Base-by-base conservation (phyloP, 2,888 invertebrate species). In the Eretmocerus hayati region DNA sequence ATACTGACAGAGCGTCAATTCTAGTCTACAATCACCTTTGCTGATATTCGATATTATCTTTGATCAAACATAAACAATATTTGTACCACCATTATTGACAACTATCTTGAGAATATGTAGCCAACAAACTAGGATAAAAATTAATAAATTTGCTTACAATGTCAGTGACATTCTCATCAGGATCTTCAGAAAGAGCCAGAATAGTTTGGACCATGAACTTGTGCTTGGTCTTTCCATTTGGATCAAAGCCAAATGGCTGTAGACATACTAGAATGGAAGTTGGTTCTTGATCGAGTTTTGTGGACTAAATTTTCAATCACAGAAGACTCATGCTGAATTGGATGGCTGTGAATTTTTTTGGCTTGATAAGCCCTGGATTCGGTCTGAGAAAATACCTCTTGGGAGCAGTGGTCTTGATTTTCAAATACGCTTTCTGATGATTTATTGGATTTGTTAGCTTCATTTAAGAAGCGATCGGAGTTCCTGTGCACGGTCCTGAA, bases 121-220 rank as follows among this genome's bases (percentile, higher is more conserved):
- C n/a, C n/a, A n/a, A n/a, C n/a, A n/a, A n/a, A n/a, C n/a, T n/a
- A 26, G 26, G 6, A 26, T 26, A 9, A 11, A 26, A 26, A 11
- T 9, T 9, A 11, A 9, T 26, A 6, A 26, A 26, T 26, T 6
- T 30, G 56, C 62, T 56, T 56, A 70, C 69, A 55, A 69, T 61
- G 47, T 66, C 64, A 41, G 54, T 50, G 50, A 58, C 48, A 46
- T 57, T 59, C 62, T 89, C 89, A 62, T 83, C 78, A 63, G 84
- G 83, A 50, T 79, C 77, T 45, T 84, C 84, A 33, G 85, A 87
- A 4, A 92, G 90, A 53, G 88, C 90, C 71, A 89, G 80, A 62
- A 94, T 82, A 58, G 94, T 89, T 75, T 99, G 97, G 61, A 99
- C 96, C 97, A 99, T 99, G 73, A 99, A 99, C 81, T 99, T 99